phyloP scores from a whole-genome alignment of 2,113 vertebrate genomes.

The Cyprinus carpio region DNA sequence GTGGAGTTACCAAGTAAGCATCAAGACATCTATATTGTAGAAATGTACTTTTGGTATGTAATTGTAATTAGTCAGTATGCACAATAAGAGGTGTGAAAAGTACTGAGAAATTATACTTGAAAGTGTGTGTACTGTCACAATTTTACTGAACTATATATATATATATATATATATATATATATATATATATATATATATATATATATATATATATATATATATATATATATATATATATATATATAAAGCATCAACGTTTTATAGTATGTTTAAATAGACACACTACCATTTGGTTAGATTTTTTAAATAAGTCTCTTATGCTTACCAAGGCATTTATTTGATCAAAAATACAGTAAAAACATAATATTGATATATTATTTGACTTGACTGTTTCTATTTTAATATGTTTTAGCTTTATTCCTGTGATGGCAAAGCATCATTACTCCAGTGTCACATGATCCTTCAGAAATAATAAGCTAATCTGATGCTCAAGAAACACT shows the following conservation, averaged over 20 bases:
- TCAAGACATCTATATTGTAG: not conserved
- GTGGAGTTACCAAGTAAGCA: constrained; percentile 80
- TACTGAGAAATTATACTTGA: not conserved
- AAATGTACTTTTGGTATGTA: not conserved
- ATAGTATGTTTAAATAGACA: not conserved
- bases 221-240: not conserved
- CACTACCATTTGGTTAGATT: not conserved
- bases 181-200: not conserved
- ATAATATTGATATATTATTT: not conserved
- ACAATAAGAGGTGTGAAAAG: not conserved
- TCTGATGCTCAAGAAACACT: not conserved
- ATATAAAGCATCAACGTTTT: too few species aligned
- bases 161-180: too few species aligned
- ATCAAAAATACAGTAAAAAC: not conserved
- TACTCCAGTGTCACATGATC: not conserved
- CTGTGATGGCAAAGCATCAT: not conserved
- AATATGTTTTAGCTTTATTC: not conserved
- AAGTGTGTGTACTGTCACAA: not conserved
- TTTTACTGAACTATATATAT: not conserved
- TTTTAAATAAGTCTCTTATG: not conserved
- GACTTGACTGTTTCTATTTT: not conserved
- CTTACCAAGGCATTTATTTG: not conserved
- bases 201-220: not conserved
- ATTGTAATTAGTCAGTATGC: not conserved
- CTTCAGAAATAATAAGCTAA: not conserved